Conservation (phyloP, 2,888 invertebrate genomes). For the Teleiodes luculella region DNA sequence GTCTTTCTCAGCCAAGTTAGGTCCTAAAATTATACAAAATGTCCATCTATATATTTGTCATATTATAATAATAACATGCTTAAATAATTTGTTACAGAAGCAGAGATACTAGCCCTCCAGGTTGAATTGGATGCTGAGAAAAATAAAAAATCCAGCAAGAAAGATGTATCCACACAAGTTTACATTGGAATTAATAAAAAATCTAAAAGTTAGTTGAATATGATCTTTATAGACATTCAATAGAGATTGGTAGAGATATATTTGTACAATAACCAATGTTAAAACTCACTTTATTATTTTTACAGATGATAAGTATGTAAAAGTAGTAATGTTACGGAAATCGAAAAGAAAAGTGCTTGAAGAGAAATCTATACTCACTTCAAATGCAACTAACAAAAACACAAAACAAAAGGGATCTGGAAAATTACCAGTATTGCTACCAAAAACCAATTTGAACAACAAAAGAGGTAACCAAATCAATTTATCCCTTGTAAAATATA, state of each 20-base stretch:
- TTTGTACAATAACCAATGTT: not conserved
- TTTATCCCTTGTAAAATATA: no score
- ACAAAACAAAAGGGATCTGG: slow-evolving; percentile 24
- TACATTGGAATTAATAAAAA: slow-evolving; percentile 47
- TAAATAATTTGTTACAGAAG: slow-evolving; percentile 44
- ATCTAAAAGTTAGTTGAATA: slow-evolving; percentile 47
- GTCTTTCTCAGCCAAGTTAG: no score
- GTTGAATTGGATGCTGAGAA: slow-evolving; percentile 52
- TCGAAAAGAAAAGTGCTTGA: slow-evolving; percentile 36
- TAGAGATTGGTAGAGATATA: no score
- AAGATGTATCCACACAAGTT: slow-evolving; percentile 65
- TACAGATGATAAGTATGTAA: slow-evolving; percentile 51
- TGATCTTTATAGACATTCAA: no score
- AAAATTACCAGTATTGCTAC: slow-evolving; percentile 54
- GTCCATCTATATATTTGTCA: no score
- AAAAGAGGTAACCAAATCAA: slow-evolving; percentile 67
- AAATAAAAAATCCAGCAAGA: slow-evolving; percentile 33
- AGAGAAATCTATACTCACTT: slow-evolving; percentile 28
- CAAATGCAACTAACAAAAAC: slow-evolving; percentile 26
- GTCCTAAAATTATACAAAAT: no score
- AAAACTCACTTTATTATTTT: not conserved
- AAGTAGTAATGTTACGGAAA: slow-evolving; percentile 49
- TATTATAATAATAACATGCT: no score
- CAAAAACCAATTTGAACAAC: slow-evolving; percentile 39
- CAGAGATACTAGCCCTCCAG: slow-evolving; percentile 64